Evolutionary conservation across 2,888 invertebrate genomes (phyloP), one percentile per base, ranked within the genome.

Genomic region (Salticus scenicus): DNA sequence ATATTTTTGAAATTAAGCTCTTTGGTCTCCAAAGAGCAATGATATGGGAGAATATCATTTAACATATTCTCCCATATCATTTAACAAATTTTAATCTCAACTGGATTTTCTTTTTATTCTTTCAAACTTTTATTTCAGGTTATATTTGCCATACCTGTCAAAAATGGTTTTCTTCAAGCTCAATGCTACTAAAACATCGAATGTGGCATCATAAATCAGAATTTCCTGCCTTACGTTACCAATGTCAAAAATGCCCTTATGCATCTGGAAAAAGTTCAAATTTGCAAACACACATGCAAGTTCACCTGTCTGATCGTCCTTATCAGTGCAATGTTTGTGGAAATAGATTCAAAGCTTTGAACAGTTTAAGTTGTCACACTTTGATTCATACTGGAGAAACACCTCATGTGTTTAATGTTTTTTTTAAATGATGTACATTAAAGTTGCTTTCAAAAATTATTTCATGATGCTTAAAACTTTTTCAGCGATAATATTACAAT

Each of bases 321-420:
- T 84, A 31, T 67, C 24, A 31, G 4, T 84, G 83, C 51, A 42
- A 72, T 42, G 27, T 27, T 30, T 84, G 83, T 77, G 73, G 73
- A n/a, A 84, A 84, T 77, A 72, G 83, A 73, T 84, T 84, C 72
- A 77, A 31, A 31, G 73, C 73, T 67, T 27, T 67, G 27, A 72
- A 20, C 47, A 77, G 72, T 42, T 76, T 84, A 31, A 77, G 42
- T 31, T 57, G 73, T 27, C 83, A 84, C 63, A 20, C 20, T 10
- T 24, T 84, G 10, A 77, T 84, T 8, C 83, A 84, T 73, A 42
- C 64, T 51, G 83, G 83, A 14, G 83, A 84, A 72, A 42, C 41
- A 17, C 41, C 37, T 20, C 69, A 41, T 14, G 31, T 14, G 17
- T 66, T 66, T 66, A 31, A 31, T 28, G 28, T 66, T 66, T 66